Base-by-base conservation (phyloP, 2,113 vertebrate species). In the Prolemur simus region DNA sequence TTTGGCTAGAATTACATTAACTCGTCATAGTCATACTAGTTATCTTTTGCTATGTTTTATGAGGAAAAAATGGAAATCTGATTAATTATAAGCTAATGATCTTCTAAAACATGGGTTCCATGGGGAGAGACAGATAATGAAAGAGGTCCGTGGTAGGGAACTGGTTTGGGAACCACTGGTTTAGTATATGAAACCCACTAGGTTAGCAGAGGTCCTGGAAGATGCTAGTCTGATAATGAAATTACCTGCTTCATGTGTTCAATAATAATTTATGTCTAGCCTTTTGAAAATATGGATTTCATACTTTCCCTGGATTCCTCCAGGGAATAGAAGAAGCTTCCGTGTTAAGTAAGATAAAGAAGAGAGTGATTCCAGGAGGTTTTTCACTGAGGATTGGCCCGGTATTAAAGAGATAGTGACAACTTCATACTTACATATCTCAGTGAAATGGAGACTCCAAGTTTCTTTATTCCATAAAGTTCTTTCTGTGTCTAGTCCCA, bases 1-100 rank as follows among this genome's bases (percentile, higher is more conserved):
- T 95, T 95, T 93, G 60, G 66, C 23, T 89, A 91, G 52, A 96
- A 88, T 76, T 91, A 73, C 32, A 73, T 95, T 89, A 95, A 92
- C 52, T 93, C 21, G 20, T 45, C 87, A 4, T 39, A 54, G 32
- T 60, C 87, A 54, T 27, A 47, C 25, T 45, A 54, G 47, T 82
- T 95, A 60, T 60, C 42, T 91, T 94, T 71, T 88, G 49, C 63
- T 92, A 4, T 91, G 17, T 56, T 95, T 89, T 78, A 91, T 66
- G 60, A 34, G 23, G 29, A 64, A 69, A 76, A 78, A 94, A 42
- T 15, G 32, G 56, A 83, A 94, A 89, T 86, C 47, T n/a, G 91
- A 89, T 74, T 86, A 82, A 73, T 95, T 92, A 91, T 69, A 21
- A 89, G 58, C n/a, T 47, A 49, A 91, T 45, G 85, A 58, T 95